Percentiles rank a stretch among this genome's conserved stretches.
These are phyloP conservation scores for Heteractis magnifica DNA, from an alignment of 92 coral and sea anemone genomes.

Conservation along the genomic window DNA sequence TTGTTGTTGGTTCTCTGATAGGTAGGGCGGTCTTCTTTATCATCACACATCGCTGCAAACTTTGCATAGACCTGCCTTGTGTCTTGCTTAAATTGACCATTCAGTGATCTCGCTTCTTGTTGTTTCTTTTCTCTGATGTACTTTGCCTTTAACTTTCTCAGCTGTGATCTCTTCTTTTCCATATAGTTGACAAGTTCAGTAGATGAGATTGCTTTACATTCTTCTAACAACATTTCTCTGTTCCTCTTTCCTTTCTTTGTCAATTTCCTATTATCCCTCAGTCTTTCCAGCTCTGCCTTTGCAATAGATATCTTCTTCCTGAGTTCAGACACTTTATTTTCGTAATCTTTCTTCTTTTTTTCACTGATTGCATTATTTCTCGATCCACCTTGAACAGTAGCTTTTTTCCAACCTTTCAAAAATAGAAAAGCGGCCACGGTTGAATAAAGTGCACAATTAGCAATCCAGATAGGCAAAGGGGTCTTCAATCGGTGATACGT, in stretches of 20 bases:
- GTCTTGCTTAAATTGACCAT: no score
- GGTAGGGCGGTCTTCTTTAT: constrained; percentile 10
- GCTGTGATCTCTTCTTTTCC: background rate
- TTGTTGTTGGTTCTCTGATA: background rate
- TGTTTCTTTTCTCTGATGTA: no score
- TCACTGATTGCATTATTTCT: constrained; percentile 5
- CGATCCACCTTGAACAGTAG: background rate
- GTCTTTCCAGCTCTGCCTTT: constrained; percentile 33
- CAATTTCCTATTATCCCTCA: constrained; percentile 15
- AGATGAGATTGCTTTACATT: background rate
- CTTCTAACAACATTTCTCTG: constrained; percentile 13
- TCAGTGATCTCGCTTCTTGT: no score
- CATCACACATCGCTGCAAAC: constrained; percentile 9
- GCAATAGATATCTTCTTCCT: constrained; percentile 36
- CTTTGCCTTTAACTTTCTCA: constrained; percentile 22
- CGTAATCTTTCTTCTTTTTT: constrained; percentile 16
- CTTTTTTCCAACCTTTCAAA: constrained; percentile 36
- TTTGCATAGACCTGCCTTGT: no score
- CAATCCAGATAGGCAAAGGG: constrained; percentile 10
- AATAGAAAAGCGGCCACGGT: constrained; percentile 29
- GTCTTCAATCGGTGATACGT: background rate
- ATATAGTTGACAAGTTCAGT: constrained; percentile 5
- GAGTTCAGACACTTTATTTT: constrained; percentile 33
- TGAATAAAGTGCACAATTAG: background rate
- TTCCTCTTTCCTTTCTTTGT: constrained; percentile 26